Evolutionary conservation across 2,888 invertebrate species (phyloP).

Genomic region (Linnaemya tessellans): DNA sequence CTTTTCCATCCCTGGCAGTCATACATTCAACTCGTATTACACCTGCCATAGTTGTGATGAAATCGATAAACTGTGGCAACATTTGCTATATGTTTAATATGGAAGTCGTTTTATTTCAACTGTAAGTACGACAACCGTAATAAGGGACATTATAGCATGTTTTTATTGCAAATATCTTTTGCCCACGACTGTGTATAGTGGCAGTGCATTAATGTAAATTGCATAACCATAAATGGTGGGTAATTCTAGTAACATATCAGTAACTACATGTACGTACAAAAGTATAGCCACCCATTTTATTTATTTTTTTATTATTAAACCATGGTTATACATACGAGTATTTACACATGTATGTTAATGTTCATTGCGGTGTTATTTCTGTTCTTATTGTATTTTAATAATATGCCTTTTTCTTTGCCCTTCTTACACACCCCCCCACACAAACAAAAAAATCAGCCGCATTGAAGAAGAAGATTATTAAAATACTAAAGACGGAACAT

Average conservation of each 20-base stretch:
- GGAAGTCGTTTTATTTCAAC: no score
- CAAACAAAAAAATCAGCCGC: background rate
- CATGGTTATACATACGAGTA: background rate
- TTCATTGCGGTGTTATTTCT: slow-evolving; percentile 15
- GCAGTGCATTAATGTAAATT: slow-evolving; percentile 3
- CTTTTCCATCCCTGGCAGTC: no score
- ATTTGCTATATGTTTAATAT: no score
- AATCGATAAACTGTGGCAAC: no score
- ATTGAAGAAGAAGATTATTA: slow-evolving; percentile 4
- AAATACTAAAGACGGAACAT: slow-evolving; percentile 11
- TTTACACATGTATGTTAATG: background rate
- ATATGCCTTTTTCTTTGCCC: background rate
- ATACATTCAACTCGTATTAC: no score
- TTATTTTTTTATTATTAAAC: background rate
- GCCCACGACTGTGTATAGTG: background rate
- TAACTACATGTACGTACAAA: background rate
- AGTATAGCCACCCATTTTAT: background rate
- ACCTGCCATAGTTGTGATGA: no score
- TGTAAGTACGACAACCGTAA: no score
- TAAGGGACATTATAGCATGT: no score
- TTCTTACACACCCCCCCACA: background rate
- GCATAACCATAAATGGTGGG: background rate
- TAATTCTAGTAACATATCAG: background rate
- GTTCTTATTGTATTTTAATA: slow-evolving; percentile 10
- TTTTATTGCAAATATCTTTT: background rate